Evolutionary conservation across 2,113 vertebrate genomes (phyloP).

Genomic region (Onychorhynchus coronatus): DNA sequence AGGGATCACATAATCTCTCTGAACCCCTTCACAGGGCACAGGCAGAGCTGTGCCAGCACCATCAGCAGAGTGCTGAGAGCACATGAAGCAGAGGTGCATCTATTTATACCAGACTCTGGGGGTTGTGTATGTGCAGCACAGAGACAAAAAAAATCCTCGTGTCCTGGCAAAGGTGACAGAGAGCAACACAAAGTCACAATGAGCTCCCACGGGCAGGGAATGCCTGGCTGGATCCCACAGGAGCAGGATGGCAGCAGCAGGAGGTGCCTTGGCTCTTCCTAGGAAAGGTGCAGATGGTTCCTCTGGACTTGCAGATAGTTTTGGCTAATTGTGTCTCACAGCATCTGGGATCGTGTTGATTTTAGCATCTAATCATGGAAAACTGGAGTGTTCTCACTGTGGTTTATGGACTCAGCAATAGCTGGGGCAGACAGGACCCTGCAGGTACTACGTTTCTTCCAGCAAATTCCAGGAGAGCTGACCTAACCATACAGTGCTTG

Average conservation of each 20-base stretch:
- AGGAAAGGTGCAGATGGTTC: background rate
- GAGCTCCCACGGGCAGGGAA: accelerated
- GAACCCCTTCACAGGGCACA: accelerated
- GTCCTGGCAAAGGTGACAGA: background rate
- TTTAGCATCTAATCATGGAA: background rate
- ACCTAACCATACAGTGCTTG: accelerated
- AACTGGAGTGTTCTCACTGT: background rate
- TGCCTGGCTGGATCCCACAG: accelerated
- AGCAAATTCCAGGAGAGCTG: background rate
- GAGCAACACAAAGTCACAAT: accelerated
- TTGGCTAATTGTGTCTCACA: background rate
- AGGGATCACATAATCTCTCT: background rate
- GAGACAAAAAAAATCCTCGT: background rate
- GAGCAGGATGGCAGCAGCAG: background rate
- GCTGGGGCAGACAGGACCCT: background rate
- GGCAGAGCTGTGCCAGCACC: background rate
- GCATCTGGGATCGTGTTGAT: background rate
- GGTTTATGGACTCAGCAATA: background rate
- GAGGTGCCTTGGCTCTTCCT: background rate
- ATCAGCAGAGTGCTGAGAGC: background rate
- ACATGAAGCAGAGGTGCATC: background rate
- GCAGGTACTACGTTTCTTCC: background rate
- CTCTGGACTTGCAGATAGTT: background rate
- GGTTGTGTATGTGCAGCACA: background rate
- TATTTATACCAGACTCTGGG: background rate